These are phyloP conservation scores for Autographa gamma DNA, from an alignment of 2,888 invertebrate species.

Conservation along the genomic window DNA sequence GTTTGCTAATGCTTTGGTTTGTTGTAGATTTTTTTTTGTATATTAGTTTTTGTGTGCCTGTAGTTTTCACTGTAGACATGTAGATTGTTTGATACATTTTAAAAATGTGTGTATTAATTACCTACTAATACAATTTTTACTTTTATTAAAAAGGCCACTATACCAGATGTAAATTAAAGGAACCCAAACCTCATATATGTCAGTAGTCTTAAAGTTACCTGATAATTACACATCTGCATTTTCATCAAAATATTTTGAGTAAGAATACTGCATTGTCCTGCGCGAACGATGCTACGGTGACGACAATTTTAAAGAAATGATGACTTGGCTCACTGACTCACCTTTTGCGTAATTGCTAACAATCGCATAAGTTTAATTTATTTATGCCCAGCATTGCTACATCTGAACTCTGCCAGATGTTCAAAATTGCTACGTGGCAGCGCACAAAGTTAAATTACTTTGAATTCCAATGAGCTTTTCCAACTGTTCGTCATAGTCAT, in stretches of 20 bases:
- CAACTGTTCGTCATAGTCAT: constrained; percentile 2
- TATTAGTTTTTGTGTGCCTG: neutral
- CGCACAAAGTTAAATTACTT: constrained; percentile 10
- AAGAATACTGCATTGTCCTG: neutral
- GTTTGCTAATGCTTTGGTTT: constrained; percentile 24
- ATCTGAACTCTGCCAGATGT: constrained; percentile 36
- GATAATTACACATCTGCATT: neutral
- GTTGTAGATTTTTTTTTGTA: neutral
- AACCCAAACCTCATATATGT: neutral
- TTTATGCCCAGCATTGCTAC: neutral
- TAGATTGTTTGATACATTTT: neutral
- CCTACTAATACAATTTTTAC: neutral
- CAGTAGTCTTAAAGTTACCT: neutral
- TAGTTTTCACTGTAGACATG: neutral
- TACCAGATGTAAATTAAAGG: neutral
- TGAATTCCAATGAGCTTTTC: constrained; percentile 18
- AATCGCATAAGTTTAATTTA: constrained; percentile 36
- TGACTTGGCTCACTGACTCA: constrained; percentile 1
- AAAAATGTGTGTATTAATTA: neutral
- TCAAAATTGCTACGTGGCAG: neutral
- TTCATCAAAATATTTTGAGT: neutral
- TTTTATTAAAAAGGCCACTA: neutral
- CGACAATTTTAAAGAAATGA: neutral
- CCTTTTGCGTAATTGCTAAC: constrained; percentile 5
- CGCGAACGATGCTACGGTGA: neutral